These are phyloP conservation scores for Agonopterix heracliana DNA, from an alignment of 2,888 invertebrate genomes.

Conservation along the genomic window DNA sequence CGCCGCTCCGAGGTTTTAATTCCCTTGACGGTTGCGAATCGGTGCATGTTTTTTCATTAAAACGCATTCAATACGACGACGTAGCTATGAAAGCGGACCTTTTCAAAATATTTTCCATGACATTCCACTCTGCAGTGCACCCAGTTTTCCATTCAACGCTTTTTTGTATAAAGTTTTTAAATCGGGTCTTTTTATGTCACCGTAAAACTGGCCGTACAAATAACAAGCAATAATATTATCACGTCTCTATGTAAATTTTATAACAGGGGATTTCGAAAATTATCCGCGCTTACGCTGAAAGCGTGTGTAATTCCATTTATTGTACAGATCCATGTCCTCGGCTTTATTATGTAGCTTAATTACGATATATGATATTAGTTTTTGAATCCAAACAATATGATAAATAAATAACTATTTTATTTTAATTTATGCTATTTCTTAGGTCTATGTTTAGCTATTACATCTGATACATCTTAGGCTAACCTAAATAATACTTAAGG, in stretches of 20 bases:
- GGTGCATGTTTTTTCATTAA: constrained; percentile 76
- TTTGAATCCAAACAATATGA: too few relatives aligned
- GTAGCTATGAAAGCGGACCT: constrained; percentile 69
- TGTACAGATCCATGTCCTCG: too few relatives aligned
- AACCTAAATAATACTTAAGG: too few relatives aligned
- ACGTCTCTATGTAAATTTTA: constrained; percentile 18
- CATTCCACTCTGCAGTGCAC: constrained; percentile 55
- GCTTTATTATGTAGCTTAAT: too few relatives aligned
- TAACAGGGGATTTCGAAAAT: constrained; percentile 4
- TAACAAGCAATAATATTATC: constrained; percentile 17
- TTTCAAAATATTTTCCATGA: constrained; percentile 71
- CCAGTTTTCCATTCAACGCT: constrained; percentile 41
- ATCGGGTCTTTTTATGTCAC: constrained; percentile 31
- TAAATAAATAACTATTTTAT: too few relatives aligned
- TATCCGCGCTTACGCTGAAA: constrained; percentile 2
- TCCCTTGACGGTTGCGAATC: constrained; percentile 74
- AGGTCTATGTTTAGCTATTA: too few relatives aligned
- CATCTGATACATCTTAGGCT: too few relatives aligned
- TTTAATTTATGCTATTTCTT: too few relatives aligned
- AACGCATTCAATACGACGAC: constrained; percentile 75
- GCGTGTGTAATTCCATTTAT: constrained; percentile 2
- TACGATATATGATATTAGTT: too few relatives aligned
- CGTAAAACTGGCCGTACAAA: constrained; percentile 16
- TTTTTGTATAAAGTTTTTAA: constrained; percentile 46
- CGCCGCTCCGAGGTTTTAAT: constrained; percentile 65